A percentile compares a stretch with the other conserved stretches of the same genome.
These are phyloP conservation scores for Danionella dracula DNA, from an alignment of 2,797 vertebrate species.

Conservation along the genomic window DNA sequence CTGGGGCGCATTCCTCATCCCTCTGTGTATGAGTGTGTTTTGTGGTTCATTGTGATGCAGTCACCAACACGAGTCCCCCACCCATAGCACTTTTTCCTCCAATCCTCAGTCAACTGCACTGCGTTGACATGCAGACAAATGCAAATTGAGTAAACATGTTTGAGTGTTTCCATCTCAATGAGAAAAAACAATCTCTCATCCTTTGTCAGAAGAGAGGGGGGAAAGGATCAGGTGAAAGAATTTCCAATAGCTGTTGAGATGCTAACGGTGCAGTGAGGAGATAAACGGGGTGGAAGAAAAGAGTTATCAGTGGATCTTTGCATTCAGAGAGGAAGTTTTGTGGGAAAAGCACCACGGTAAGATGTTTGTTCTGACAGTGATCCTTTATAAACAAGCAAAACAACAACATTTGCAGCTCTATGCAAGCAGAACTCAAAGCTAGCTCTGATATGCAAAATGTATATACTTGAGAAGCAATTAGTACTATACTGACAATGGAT, in stretches of 20 bases:
- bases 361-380: slow-evolving; percentile 32
- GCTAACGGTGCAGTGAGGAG: slow-evolving; percentile 50
- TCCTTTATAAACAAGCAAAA: slow-evolving; percentile 31
- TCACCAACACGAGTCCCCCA: slow-evolving; percentile 20
- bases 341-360: slow-evolving; percentile 41
- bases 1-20: slow-evolving; percentile 46
- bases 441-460: slow-evolving; percentile 4
- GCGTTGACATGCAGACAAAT: slow-evolving; percentile 62
- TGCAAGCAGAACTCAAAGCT: neutral
- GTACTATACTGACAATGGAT: too few species aligned
- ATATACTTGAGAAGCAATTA: neutral
- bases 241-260: slow-evolving; percentile 52
- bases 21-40: slow-evolving; percentile 40
- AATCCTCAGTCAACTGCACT: slow-evolving; percentile 5
- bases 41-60: slow-evolving; percentile 62
- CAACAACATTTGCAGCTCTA: slow-evolving; percentile 26
- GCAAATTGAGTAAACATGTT: slow-evolving; percentile 54
- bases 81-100: slow-evolving; percentile 10
- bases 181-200: slow-evolving; percentile 57
- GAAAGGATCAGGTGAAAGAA: slow-evolving; percentile 33
- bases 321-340: slow-evolving; percentile 45
- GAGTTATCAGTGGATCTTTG: slow-evolving; percentile 25
- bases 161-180: slow-evolving; percentile 69
- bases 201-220: slow-evolving; percentile 52
- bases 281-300: slow-evolving; percentile 21